These are phyloP conservation scores for Acanthopagrus latus DNA, from an alignment of 2,797 vertebrate genomes.

Conservation along the genomic window DNA sequence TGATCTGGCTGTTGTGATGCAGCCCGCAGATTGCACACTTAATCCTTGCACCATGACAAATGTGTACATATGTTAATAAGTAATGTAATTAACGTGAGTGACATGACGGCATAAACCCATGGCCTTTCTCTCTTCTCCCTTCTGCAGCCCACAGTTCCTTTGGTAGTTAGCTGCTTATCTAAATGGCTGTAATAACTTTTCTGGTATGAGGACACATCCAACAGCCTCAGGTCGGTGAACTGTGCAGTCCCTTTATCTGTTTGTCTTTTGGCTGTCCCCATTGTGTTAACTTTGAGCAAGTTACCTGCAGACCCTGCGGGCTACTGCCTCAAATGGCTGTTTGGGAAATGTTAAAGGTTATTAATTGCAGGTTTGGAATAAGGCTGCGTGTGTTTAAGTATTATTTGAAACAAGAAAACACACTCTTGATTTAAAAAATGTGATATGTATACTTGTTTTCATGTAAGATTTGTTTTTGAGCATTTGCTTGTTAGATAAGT, in stretches of 20 bases:
- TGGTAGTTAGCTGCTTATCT: conserved; percentile 25
- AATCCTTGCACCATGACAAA: conserved; percentile 31
- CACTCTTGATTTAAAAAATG: neutral
- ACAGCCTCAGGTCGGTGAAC: conserved; percentile 68
- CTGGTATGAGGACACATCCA: conserved; percentile 48
- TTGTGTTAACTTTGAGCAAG: conserved; percentile 71
- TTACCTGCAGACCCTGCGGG: conserved; percentile 68
- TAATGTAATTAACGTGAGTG: conserved; percentile 53
- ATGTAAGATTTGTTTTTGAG: neutral
- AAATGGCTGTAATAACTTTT: conserved; percentile 55
- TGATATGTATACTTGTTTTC: too few species aligned
- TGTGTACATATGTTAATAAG: conserved; percentile 46
- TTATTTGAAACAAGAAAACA: conserved; percentile 10
- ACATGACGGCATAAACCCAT: neutral
- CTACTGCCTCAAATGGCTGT: conserved; percentile 51
- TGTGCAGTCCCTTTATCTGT: conserved; percentile 63
- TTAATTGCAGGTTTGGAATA: conserved; percentile 62
- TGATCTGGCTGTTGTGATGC: conserved; percentile 33
- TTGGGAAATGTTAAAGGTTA: conserved; percentile 67
- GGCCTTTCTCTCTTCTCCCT: neutral
- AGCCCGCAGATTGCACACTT: conserved; percentile 31
- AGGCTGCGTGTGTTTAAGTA: conserved; percentile 6
- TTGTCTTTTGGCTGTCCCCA: conserved; percentile 70
- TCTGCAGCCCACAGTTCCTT: neutral
- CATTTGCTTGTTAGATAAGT: conserved; percentile 6